phyloP scores from a whole-genome alignment of 1,140 invertebrate genomes.

The Phocides pigmalion region DNA sequence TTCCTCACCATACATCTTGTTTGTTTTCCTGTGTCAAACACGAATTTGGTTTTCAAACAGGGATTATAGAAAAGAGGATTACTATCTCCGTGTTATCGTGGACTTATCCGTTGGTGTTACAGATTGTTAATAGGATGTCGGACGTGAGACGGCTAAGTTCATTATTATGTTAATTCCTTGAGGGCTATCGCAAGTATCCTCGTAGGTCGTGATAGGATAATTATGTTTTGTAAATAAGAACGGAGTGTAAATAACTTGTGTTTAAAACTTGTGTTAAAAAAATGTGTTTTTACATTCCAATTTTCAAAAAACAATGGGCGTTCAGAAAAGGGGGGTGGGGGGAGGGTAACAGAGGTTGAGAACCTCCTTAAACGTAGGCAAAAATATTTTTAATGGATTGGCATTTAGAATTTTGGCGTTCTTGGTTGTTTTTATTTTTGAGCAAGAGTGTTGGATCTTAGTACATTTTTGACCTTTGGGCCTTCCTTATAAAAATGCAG shows the following conservation, averaged over 20 bases:
- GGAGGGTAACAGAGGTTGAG: no score
- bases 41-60: conserved; percentile 60
- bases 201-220: conserved; percentile 15
- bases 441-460: no score
- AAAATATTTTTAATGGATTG: no score
- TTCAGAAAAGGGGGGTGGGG: no score
- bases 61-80: conserved; percentile 43
- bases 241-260: neutral
- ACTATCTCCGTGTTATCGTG: conserved; percentile 48
- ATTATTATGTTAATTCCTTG: conserved; percentile 35
- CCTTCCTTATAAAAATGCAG: no score
- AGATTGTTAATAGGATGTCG: conserved; percentile 43
- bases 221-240: conserved; percentile 1
- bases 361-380: no score
- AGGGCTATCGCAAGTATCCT: conserved; percentile 20
- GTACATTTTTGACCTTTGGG: no score
- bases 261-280: no score
- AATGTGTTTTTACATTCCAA: no score
- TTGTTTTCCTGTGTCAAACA: conserved; percentile 67
- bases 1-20: conserved; percentile 55
- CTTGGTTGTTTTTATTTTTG: no score
- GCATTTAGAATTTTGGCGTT: no score
- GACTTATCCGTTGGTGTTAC: conserved; percentile 38
- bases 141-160: conserved; percentile 29
- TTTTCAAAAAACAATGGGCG: no score